These are phyloP conservation scores for Hydrochoerus hydrochaeris DNA, from an alignment of 2,113 vertebrate species.

Conservation along the genomic window DNA sequence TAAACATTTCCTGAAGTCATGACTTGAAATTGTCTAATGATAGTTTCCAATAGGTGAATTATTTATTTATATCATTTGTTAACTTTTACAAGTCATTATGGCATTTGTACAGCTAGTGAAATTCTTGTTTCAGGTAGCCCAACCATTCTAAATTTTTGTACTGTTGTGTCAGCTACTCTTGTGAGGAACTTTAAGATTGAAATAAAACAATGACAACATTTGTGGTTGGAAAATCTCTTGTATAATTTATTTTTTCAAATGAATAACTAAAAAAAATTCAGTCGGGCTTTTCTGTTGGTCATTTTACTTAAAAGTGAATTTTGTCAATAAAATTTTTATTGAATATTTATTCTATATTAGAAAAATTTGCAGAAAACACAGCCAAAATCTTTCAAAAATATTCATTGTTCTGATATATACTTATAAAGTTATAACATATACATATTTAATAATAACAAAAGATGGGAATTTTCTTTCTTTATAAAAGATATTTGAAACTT, in stretches of 20 bases:
- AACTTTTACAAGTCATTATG: background rate
- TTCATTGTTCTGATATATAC: background rate
- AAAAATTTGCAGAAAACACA: background rate
- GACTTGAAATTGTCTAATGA: constrained; percentile 1
- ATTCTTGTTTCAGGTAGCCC: background rate
- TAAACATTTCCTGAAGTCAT: background rate
- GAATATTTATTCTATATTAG: background rate
- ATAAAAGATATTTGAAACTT: background rate
- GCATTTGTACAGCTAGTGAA: constrained; percentile 19
- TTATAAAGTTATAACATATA: background rate
- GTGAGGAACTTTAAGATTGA: background rate
- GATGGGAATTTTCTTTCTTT: background rate
- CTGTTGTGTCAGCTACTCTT: constrained; percentile 33
- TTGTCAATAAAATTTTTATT: background rate
- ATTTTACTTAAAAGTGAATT: background rate
- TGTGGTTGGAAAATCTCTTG: background rate
- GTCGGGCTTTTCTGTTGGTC: background rate
- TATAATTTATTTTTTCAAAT: background rate
- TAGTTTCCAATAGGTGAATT: background rate
- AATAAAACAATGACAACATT: constrained; percentile 13
- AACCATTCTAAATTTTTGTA: constrained; percentile 1
- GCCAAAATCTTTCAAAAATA: background rate
- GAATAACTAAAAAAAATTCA: background rate
- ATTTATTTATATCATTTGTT: constrained; percentile 24
- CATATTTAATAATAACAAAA: background rate